Evolutionary conservation across 1,140 invertebrate species (phyloP), one percentile per base, ranked within the genome.

Genomic region (Adelges cooleyi): DNA sequence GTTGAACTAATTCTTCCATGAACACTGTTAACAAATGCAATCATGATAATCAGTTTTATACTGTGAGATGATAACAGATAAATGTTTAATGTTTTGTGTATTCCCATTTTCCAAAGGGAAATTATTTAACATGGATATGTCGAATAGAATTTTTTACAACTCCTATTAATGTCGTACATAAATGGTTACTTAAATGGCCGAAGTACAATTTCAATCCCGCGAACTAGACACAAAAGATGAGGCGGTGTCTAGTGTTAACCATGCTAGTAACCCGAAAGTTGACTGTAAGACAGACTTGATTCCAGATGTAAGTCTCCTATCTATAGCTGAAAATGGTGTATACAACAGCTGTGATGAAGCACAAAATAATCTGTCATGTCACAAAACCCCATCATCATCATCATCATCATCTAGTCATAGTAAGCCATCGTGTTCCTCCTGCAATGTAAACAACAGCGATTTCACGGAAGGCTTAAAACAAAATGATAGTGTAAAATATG

Each of bases 401-500:
- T n/a, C 38, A 56, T 29, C 54, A 42, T 42, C 23, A n/a, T 59
- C 54, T 59, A 59, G 54, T 59, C 54, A 59, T 27, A 44, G 40
- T 46, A 59, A 18, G 10, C 54, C 54, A 4, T 59, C 54, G n/a
- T 59, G 42, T 59, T 59, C 54, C 8, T 44, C 54, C 2, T 44
- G 10, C n/a, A 25, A 9, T 59, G 22, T 59, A 59, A 59, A 59
- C 29, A 44, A 27, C 38, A 50, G 29, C 15, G 11, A 46, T 10
- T 13, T 11, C 4, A 9, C 20, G 0, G 49, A 66, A 42, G 38
- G 23, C 15, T 44, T 50, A 48, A 48, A 40, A 48, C 38, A 66
- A 50, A 49, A 22, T 9, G 42, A 52, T 15, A 56, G 67, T 62
- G 78, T 82, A 22, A 70, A 79, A 73, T 87, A 89, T 80, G 80